Percentiles rank a stretch among this genome's conserved stretches.
phyloP scores from a whole-genome alignment of 2,797 vertebrate genomes.

The Sebastes ruberrimus region DNA sequence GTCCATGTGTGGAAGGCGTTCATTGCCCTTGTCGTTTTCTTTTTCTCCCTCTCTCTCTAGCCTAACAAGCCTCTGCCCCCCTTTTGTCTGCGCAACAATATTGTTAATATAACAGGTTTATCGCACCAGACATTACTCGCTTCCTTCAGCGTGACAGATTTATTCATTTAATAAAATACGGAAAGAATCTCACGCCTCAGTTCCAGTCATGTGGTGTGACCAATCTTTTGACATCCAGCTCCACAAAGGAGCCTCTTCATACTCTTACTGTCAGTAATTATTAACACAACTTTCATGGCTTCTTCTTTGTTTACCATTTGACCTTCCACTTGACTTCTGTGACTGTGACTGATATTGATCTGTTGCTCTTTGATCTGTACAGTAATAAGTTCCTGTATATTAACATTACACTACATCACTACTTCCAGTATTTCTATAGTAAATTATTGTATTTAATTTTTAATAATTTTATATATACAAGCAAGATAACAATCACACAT shows the following conservation, averaged over 20 bases:
- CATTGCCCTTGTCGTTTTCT: neutral
- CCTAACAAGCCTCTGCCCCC: neutral
- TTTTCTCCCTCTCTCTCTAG: neutral
- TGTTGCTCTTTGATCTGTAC: neutral
- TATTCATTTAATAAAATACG: neutral
- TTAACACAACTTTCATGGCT: slow-evolving; percentile 14
- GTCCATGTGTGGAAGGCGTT: neutral
- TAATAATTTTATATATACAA: neutral
- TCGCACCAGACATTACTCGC: neutral
- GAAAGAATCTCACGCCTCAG: slow-evolving; percentile 13
- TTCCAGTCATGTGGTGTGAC: slow-evolving; percentile 20
- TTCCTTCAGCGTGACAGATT: neutral
- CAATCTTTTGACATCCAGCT: slow-evolving; percentile 22
- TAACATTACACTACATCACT: neutral
- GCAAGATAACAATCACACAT: neutral
- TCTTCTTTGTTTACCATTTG: neutral
- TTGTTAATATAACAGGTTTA: slow-evolving; percentile 16
- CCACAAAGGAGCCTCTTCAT: slow-evolving; percentile 3
- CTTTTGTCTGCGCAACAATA: neutral
- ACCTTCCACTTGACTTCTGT: slow-evolving; percentile 7
- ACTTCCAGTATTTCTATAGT: neutral
- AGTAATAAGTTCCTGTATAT: neutral
- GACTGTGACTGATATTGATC: neutral
- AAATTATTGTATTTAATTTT: neutral
- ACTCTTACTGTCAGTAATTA: slow-evolving; percentile 8